Percentiles rank a stretch among this genome's conserved stretches.
phyloP scores from a whole-genome alignment of 2,113 vertebrate genomes.

The Elgaria multicarinata region DNA sequence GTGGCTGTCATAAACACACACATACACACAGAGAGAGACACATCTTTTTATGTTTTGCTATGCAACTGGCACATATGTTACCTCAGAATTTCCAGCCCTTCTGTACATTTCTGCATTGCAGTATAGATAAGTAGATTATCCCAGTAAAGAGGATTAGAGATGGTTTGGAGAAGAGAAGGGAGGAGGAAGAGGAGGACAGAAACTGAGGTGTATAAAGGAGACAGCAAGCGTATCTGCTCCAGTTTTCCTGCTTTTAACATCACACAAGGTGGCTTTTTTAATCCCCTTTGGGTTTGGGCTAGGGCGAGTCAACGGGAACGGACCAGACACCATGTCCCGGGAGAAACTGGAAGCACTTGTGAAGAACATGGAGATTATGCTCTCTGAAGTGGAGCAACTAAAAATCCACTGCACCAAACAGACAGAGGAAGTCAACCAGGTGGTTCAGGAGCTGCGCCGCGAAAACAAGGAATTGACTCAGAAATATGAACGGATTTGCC shows the following conservation, averaged over 20 bases:
- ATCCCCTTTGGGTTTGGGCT: slow-evolving; percentile 71
- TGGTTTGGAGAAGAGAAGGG: slow-evolving; percentile 51
- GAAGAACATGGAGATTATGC: slow-evolving; percentile 89
- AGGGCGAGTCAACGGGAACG: slow-evolving; percentile 48
- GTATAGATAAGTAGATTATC: slow-evolving; percentile 75
- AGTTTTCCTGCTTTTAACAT: slow-evolving; percentile 52
- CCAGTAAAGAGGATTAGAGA: slow-evolving; percentile 63
- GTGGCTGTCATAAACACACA: neutral
- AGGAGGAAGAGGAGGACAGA: slow-evolving; percentile 31
- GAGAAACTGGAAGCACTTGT: slow-evolving; percentile 88
- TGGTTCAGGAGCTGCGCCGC: slow-evolving; percentile 82
- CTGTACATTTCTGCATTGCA: slow-evolving; percentile 55
- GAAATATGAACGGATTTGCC: slow-evolving; percentile 83
- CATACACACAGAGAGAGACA: neutral
- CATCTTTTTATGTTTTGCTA: slow-evolving; percentile 61
- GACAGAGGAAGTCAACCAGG: slow-evolving; percentile 84
- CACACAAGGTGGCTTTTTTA: slow-evolving; percentile 73
- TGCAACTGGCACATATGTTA: slow-evolving; percentile 54
- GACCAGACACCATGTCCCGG: slow-evolving; percentile 79
- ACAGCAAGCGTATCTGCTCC: slow-evolving; percentile 42
- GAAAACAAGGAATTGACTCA: slow-evolving; percentile 85
- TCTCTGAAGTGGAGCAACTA: slow-evolving; percentile 88
- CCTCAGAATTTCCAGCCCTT: slow-evolving; percentile 54
- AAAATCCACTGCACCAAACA: slow-evolving; percentile 88
- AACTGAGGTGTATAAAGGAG: slow-evolving; percentile 47